Base-by-base conservation (phyloP, 2,797 vertebrate species). In the Sciaenops ocellatus region DNA sequence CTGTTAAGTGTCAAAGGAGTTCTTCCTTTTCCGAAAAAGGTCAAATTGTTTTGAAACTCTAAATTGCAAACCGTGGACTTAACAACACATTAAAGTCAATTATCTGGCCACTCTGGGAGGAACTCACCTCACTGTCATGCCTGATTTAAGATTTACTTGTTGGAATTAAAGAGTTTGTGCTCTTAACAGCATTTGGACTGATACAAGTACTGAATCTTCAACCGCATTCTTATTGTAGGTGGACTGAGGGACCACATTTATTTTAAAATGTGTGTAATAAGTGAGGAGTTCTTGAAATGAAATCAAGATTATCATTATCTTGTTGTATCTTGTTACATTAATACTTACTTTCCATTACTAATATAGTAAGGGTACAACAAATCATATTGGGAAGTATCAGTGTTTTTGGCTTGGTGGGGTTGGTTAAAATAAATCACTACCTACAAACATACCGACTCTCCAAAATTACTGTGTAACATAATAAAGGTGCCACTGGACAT, bases 11-110 rank as follows among this genome's bases (percentile, higher is more conserved):
- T 42, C 55, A 47, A 24, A 12, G 34, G 47, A 69, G 59, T 59
- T 69, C 46, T 30, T 22, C 22, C 56, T 50, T 60, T 73, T 54
- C 68, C 54, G 50, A 57, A 64, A 78, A 76, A 70, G 65, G 73
- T 73, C 60, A 50, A 13, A 26, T 48, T 57, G 54, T 63, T 60
- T 51, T 61, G 34, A 64, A 57, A 38, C 26, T 38, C n/a, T 34
- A 59, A 54, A 73, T 73, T 77, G 55, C 30, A 44, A 44, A 1
- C 61, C 0, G 5, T 62, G 51, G 22, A 41, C 26, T 56, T 38
- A 66, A 20, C 64, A 61, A 64, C 20, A 54, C 20, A 63, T 68
- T 51, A 56, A 72, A 75, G 61, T 46, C 46, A 67, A 72, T 73
- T 66, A 73, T 73, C 12, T 69, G 34, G n/a, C 20, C 44, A 28